Evolutionary conservation across 2,113 vertebrate genomes (phyloP), one percentile per base, ranked within the genome.

Genomic region (Edolisoma coerulescens): DNA sequence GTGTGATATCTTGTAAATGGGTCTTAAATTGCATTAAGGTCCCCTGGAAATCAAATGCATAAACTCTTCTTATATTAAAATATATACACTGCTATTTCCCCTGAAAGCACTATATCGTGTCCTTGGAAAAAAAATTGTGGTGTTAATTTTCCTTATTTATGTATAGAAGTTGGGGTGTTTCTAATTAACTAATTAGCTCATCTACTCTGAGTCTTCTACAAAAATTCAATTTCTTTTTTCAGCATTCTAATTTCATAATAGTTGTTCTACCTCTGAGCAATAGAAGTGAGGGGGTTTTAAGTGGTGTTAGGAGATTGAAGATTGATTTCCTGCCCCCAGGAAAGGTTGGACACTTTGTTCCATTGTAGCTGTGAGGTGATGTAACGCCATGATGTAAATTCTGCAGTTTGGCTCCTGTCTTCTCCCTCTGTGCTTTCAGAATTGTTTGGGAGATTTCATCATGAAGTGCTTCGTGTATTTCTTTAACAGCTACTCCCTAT

Each of bases 261-360:
- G 27, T 11, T 57, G 6, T 84, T 94, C 60, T 70, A n/a, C 14
- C 11, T 75, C 74, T 52, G 26, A 78, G 32, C 23, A 67, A 16
- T 45, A 49, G 33, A 73, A 52, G 19, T 35, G 9, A 7, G 2
- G 6, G 2, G 0, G 3, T 14, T 64, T 76, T 5, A 39, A 30
- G 9, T 56, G 12, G 57, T 87, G 4, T 21, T 68, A 82, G 37
- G n/a, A 59, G 27, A 56, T 14, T 10, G 63, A 45, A 39, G 27
- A 47, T 27, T 56, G 5, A 23, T 84, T 89, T 80, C 30, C 22
- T 67, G 11, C 3, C 30, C 16, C 23, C 2, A 21, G 47, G 54
- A 78, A 82, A 47, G 4, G 9, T 27, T 85, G 39, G 53, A 23
- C 18, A 3, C 7, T 87, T 76, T 32, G 22, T 27, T 79, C 57